Evolutionary conservation across 2,797 vertebrate species (phyloP).

Genomic region (Rousettus madagascariensis): DNA sequence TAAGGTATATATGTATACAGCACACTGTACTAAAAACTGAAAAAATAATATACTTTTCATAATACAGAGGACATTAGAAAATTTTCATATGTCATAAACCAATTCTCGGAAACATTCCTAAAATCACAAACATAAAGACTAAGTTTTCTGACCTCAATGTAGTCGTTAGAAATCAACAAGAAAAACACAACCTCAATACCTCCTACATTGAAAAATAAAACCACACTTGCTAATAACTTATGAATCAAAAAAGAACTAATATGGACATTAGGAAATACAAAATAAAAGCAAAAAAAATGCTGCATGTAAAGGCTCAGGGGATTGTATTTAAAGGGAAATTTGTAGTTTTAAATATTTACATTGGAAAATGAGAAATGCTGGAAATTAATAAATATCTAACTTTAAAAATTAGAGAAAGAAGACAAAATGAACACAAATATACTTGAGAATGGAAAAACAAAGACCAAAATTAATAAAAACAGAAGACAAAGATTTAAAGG

Average conservation of each 20-base stretch:
- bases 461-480: neutral
- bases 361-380: neutral
- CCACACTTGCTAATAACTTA: neutral
- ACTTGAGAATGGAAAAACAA: neutral
- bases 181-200: neutral
- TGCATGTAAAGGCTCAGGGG: neutral
- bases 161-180: neutral
- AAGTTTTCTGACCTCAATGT: neutral
- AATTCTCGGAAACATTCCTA: neutral
- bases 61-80: neutral
- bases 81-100: neutral
- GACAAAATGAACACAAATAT: neutral
- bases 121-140: neutral
- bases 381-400: neutral
- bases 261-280: neutral
- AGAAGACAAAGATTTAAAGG: neutral
- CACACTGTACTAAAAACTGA: neutral
- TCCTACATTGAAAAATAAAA: neutral
- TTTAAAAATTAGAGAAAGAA: neutral
- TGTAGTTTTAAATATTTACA: neutral
- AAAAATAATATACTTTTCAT: neutral
- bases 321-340: neutral
- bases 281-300: neutral
- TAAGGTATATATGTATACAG: neutral
- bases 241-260: neutral